phyloP scores from a whole-genome alignment of 2,113 vertebrate genomes.

The Alces alces region DNA sequence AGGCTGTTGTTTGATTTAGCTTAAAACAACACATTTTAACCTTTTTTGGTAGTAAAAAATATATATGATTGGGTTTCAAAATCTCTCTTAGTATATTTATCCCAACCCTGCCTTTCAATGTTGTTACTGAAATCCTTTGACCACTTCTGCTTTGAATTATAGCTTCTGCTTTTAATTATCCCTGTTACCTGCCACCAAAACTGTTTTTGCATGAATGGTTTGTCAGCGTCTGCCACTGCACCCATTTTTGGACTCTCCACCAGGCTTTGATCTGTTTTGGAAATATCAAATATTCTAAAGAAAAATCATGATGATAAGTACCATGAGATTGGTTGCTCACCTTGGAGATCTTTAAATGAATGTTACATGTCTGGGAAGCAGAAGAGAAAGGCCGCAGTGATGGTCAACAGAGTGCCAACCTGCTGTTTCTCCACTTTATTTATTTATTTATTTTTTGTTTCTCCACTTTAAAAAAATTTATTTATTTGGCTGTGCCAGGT shows the following conservation, averaged over 20 bases:
- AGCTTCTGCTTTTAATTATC: not conserved
- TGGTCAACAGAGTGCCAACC: not conserved
- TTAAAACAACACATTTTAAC: not conserved
- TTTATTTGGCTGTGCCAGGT: not conserved
- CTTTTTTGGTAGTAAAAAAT: not conserved
- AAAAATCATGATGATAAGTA: not conserved
- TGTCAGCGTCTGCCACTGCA: not conserved
- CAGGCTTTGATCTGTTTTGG: not conserved
- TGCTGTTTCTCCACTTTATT: not conserved
- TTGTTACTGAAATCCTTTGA: not conserved
- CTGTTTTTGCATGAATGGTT: not conserved
- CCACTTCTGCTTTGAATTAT: not conserved
- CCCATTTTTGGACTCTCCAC: not conserved
- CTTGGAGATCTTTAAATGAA: not conserved
- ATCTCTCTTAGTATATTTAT: not conserved
- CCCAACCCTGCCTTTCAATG: not conserved
- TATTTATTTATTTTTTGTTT: not conserved
- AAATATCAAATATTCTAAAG: not conserved
- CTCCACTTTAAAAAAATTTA: not conserved
- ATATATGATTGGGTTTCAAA: not conserved
- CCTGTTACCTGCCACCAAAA: not conserved
- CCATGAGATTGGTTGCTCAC: not conserved
- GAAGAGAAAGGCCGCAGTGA: not conserved
- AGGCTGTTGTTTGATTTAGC: not conserved
- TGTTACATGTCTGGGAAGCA: not conserved